Percentiles rank a stretch among this genome's conserved stretches.
Conservation (phyloP, 2,888 invertebrate genomes). For the Oconnorella tubifera region DNA sequence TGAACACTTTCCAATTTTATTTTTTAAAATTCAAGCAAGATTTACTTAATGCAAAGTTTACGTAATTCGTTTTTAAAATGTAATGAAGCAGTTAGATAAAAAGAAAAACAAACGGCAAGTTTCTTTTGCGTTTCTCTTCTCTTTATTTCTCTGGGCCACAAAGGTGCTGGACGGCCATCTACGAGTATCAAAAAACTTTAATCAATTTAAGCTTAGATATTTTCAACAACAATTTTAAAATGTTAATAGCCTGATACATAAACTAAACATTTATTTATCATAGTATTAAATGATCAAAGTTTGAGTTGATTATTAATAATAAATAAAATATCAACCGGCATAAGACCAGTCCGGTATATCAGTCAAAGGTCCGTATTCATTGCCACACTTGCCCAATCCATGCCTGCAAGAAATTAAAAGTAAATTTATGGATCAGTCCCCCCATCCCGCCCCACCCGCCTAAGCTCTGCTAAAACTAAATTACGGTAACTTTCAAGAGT, state of each 20-base stretch:
- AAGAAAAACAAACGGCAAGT: constrained; percentile 18
- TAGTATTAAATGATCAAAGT: too few relatives aligned
- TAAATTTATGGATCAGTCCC: too few relatives aligned
- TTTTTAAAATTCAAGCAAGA: background rate
- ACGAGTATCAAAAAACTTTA: background rate
- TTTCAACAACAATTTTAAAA: background rate
- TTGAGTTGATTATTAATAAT: background rate
- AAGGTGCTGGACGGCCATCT: constrained; percentile 30
- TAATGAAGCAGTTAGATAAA: background rate
- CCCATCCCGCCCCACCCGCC: too few relatives aligned
- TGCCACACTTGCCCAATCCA: constrained; percentile 26
- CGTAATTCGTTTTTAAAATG: too few relatives aligned
- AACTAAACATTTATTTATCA: too few relatives aligned
- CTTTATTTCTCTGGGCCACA: constrained; percentile 9
- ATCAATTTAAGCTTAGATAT: background rate
- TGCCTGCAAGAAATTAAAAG: constrained; percentile 23
- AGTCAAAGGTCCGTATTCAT: constrained; percentile 31
- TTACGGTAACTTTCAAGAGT: too few relatives aligned
- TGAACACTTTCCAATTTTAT: too few relatives aligned
- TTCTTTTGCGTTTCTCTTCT: constrained; percentile 18
- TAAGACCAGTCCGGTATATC: constrained; percentile 36
- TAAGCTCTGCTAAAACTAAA: too few relatives aligned
- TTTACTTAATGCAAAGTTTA: background rate
- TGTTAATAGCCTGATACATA: background rate
- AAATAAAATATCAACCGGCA: constrained; percentile 26